Percentiles rank a stretch among this genome's conserved stretches.
These are phyloP conservation scores for Labrus mixtus DNA, from an alignment of 2,113 vertebrate genomes.

Conservation along the genomic window DNA sequence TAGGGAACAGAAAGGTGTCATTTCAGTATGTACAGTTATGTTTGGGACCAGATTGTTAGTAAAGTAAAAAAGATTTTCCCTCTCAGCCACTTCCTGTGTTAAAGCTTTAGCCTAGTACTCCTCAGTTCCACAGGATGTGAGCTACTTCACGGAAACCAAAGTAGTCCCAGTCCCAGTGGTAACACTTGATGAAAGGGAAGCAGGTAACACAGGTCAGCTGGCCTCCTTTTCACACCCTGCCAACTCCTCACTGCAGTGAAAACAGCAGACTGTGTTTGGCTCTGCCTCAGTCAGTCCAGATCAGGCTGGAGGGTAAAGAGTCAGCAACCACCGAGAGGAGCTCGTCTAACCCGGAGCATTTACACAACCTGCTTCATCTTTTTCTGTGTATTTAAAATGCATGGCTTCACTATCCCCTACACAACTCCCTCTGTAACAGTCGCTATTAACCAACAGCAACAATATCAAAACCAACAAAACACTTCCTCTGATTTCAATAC, in stretches of 20 bases:
- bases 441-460: no score
- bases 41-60: no score
- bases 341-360: slow-evolving; percentile 27
- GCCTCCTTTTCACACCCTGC: slow-evolving; percentile 69
- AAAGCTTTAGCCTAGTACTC: slow-evolving; percentile 2
- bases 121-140: background rate
- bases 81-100: background rate
- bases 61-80: background rate
- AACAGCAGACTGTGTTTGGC: slow-evolving; percentile 52
- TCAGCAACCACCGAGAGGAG: slow-evolving; percentile 20
- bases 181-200: slow-evolving; percentile 54
- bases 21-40: no score
- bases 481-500: background rate
- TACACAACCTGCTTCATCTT: background rate
- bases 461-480: background rate
- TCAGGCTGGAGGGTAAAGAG: slow-evolving; percentile 8
- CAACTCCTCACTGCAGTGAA: slow-evolving; percentile 68
- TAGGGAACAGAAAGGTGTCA: no score
- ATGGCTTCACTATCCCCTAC: background rate
- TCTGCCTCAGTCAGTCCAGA: slow-evolving; percentile 32
- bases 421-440: no score
- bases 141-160: slow-evolving; percentile 41
- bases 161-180: slow-evolving; percentile 51
- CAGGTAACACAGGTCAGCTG: slow-evolving; percentile 64
- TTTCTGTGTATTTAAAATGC: background rate